These are phyloP conservation scores for Epinephelus moara DNA, from an alignment of 2,113 vertebrate species.

Conservation along the genomic window DNA sequence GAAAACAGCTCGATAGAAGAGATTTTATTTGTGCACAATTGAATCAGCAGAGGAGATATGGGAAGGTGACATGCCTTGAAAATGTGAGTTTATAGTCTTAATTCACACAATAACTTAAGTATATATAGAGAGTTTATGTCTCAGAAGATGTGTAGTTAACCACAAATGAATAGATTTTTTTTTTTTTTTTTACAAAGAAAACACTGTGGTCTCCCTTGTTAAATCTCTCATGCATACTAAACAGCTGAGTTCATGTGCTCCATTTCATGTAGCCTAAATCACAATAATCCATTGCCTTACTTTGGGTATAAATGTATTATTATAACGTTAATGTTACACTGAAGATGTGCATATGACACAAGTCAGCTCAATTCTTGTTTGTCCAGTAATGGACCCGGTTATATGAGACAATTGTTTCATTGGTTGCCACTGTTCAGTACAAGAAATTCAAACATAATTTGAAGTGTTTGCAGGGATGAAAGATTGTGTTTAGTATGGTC, in stretches of 20 bases:
- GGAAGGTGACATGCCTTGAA: background rate
- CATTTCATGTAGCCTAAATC: background rate
- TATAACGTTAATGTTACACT: too few species aligned
- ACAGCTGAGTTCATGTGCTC: background rate
- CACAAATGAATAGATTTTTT: background rate
- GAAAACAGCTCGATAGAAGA: background rate
- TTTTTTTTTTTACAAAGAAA: background rate
- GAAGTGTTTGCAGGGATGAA: too few species aligned
- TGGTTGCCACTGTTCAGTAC: too few species aligned
- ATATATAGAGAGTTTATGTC: background rate
- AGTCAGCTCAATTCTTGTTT: too few species aligned
- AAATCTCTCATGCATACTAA: background rate
- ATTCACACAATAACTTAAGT: background rate
- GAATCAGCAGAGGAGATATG: background rate
- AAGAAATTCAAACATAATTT: too few species aligned
- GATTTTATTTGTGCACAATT: constrained; percentile 10
- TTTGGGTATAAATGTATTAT: too few species aligned
- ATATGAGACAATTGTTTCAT: too few species aligned
- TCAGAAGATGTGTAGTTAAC: background rate
- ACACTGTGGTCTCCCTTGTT: background rate
- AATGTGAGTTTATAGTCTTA: background rate
- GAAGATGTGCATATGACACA: too few species aligned
- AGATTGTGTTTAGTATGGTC: too few species aligned
- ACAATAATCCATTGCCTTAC: background rate
- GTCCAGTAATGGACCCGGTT: too few species aligned